Evolutionary conservation across 2,888 invertebrate genomes (phyloP).

Genomic region (Dicyrtomina minuta): DNA sequence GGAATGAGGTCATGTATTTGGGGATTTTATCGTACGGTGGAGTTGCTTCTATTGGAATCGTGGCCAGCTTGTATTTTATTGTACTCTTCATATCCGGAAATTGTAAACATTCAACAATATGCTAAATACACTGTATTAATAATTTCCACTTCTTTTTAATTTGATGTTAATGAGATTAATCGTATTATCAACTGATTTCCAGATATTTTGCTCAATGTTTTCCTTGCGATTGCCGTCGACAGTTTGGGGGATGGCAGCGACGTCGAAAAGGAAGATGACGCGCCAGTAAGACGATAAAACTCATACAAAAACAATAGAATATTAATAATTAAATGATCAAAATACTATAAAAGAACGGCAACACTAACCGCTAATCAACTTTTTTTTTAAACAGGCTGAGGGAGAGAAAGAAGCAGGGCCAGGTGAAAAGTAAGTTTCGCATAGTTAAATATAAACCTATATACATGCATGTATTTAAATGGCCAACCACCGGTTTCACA

Average conservation of each 20-base stretch:
- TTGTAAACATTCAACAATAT: constrained; percentile 67
- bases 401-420: background rate
- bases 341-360: no score
- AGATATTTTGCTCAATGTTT: constrained; percentile 98
- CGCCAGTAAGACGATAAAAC: constrained; percentile 58
- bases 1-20: constrained; percentile 61
- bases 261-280: constrained; percentile 85
- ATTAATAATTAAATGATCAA: background rate
- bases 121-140: background rate
- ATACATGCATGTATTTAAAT: no score
- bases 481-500: no score
- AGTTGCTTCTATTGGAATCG: constrained; percentile 78
- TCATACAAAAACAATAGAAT: background rate
- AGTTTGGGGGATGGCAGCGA: constrained; percentile 97
- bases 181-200: constrained; percentile 34
- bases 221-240: constrained; percentile 99
- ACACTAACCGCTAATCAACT: background rate
- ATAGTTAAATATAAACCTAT: no score
- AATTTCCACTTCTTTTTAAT: background rate
- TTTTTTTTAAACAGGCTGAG: background rate
- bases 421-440: constrained; percentile 5
- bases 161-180: background rate
- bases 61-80: constrained; percentile 97
- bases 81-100: constrained; percentile 99
- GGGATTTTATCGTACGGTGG: constrained; percentile 52